Base-by-base conservation (phyloP, 2,888 invertebrate genomes). In the Eupithecia subumbrata region DNA sequence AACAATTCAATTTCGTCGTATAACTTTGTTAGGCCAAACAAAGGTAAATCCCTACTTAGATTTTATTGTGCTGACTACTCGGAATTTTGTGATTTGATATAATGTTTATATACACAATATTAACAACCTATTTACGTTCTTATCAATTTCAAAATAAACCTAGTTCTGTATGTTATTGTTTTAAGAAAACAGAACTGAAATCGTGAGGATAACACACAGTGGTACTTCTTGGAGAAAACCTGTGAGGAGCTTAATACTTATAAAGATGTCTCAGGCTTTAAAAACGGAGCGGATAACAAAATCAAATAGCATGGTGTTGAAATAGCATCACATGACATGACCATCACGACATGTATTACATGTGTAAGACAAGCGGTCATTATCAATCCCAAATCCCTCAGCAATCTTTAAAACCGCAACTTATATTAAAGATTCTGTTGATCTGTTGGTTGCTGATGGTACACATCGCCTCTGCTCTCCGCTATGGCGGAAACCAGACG, bases 1-100 rank as follows among this genome's bases (percentile, higher is more conserved):
- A 76, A 73, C 80, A 72, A 66, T 66, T 66, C 37, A 66, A 66
- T 66, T 66, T 22, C 56, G 22, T 56, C 22, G 56, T 22, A 56
- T 56, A 22, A 22, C 56, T 22, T 56, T 56, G 56, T 56, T 3
- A 4, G 9, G 56, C n/a, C 4, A 66, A 18, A 34, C 66, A 63
- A 63, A 63, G 30, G 63, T 30, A 16, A 63, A 16, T 30, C 14
- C 25, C 63, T 8, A 63, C 14, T 8, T 16, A 63, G 30, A 63
- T 63, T 30, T n/a, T 48, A n/a, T n/a, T 22, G 11, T 56, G 56
- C n/a, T 56, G 9, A 56, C 56, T 56, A 22, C n/a, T 56, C 22
- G 56, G 56, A 56, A 56, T 11, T n/a, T 56, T 56, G 56, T 22
- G 22, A 56, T 56, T 56, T 56, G n/a, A 56, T 56, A 56, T n/a